Percentiles rank a stretch among this genome's conserved stretches.
Conservation (phyloP, 1,140 invertebrate genomes). For the Paramacrobiotus metropolitanus region DNA sequence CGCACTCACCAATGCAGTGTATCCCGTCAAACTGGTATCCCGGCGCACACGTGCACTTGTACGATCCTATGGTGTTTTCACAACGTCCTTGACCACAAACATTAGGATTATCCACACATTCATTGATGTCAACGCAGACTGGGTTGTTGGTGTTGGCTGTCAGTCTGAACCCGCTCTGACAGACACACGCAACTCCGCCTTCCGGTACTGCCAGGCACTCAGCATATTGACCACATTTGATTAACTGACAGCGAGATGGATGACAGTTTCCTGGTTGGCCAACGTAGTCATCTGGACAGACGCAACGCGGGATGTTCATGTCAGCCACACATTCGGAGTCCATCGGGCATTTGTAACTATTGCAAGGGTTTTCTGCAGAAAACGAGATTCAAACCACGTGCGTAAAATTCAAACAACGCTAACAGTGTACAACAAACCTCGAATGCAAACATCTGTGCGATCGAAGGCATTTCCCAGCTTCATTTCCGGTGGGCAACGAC, state of each 20-base stretch:
- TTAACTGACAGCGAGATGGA: neutral
- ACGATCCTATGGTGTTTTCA: constrained; percentile 52
- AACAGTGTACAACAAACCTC: neutral
- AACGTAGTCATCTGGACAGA: constrained; percentile 28
- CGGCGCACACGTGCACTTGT: constrained; percentile 52
- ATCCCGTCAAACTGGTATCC: constrained; percentile 35
- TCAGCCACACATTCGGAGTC: constrained; percentile 53
- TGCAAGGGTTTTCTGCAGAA: constrained; percentile 45
- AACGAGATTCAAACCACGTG: constrained; percentile 10
- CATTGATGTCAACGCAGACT: constrained; percentile 45
- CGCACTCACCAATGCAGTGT: too few relatives aligned
- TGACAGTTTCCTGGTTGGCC: constrained; percentile 13
- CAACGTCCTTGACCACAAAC: constrained; percentile 56
- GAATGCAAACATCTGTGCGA: constrained; percentile 4
- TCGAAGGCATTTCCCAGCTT: constrained; percentile 12
- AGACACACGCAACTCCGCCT: neutral
- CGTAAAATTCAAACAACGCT: too few relatives aligned
- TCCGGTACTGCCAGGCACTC: neutral
- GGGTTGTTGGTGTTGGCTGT: neutral
- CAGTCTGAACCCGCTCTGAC: neutral
- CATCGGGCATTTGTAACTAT: constrained; percentile 41
- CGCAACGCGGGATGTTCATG: constrained; percentile 45
- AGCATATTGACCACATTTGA: neutral
- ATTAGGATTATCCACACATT: constrained; percentile 40
- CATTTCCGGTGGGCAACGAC: constrained; percentile 39